Evolutionary conservation across 2,113 vertebrate species (phyloP).

Genomic region (Himantopus leucocephalus): DNA sequence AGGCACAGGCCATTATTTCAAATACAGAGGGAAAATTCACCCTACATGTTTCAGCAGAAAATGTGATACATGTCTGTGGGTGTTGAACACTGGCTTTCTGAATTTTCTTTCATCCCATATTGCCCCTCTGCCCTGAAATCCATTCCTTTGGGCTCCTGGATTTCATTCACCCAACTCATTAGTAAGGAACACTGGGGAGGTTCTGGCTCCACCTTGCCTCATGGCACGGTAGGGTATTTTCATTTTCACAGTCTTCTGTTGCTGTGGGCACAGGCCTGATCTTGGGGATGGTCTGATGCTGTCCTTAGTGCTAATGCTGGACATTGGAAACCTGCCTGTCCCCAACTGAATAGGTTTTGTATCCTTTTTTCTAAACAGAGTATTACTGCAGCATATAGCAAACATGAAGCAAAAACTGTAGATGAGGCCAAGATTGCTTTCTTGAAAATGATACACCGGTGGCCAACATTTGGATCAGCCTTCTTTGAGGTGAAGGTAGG

Average conservation of each 20-base stretch:
- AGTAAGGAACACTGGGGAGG: background rate
- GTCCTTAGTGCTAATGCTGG: background rate
- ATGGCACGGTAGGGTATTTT: background rate
- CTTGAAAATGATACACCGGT: constrained; percentile 83
- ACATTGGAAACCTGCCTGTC: background rate
- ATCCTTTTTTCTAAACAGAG: constrained; percentile 47
- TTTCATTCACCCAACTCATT: background rate
- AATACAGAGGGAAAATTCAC: background rate
- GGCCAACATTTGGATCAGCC: constrained; percentile 95
- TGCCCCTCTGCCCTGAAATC: background rate
- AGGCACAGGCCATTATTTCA: background rate
- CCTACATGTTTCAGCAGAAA: background rate
- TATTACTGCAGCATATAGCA: constrained; percentile 79
- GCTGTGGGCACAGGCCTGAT: background rate
- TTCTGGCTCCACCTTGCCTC: background rate
- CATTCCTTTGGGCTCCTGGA: background rate
- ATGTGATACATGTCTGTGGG: background rate
- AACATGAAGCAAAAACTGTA: constrained; percentile 77
- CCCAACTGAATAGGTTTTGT: background rate
- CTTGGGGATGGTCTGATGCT: background rate
- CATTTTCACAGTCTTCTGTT: background rate
- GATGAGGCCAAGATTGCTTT: constrained; percentile 88
- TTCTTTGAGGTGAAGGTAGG: constrained; percentile 97
- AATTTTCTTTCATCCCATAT: background rate
- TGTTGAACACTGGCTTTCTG: background rate